Evolutionary conservation across 2,888 invertebrate genomes (phyloP).

Genomic region (Mesochorus sp.): DNA sequence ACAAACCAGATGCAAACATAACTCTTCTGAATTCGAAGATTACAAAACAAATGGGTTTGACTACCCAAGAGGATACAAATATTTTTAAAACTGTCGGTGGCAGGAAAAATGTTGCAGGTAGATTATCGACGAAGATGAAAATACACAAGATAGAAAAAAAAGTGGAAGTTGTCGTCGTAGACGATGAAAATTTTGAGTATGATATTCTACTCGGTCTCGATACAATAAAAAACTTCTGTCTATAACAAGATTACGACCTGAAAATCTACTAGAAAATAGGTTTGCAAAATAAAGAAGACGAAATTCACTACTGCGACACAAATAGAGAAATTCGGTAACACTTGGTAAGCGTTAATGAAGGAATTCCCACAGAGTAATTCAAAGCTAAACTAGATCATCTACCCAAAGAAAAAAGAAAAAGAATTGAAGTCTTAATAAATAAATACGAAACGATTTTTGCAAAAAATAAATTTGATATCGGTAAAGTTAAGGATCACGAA

Average conservation of each 20-base stretch:
- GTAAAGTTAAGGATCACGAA: slow-evolving; percentile 56
- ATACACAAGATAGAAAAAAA: no score
- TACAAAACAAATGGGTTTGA: slow-evolving; percentile 54
- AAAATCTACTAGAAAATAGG: slow-evolving; percentile 38
- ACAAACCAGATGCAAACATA: slow-evolving; percentile 46
- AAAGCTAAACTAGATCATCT: slow-evolving; percentile 53
- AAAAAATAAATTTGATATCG: slow-evolving; percentile 54
- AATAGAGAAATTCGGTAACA: slow-evolving; percentile 15
- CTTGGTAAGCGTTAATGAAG: slow-evolving; percentile 45
- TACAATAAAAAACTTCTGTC: slow-evolving; percentile 67
- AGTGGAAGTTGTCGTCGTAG: slow-evolving; percentile 62
- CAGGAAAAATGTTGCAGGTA: no score
- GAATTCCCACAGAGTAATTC: slow-evolving; percentile 37
- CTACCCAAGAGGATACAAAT: slow-evolving; percentile 42
- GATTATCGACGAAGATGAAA: no score
- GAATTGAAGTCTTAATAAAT: slow-evolving; percentile 48
- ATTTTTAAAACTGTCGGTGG: slow-evolving; percentile 56
- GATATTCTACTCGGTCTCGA: slow-evolving; percentile 69
- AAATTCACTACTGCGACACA: slow-evolving; percentile 35
- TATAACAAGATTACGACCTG: slow-evolving; percentile 67
- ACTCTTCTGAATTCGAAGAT: slow-evolving; percentile 51
- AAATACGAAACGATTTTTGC: slow-evolving; percentile 59
- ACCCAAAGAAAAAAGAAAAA: slow-evolving; percentile 46
- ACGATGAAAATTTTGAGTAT: slow-evolving; percentile 67
- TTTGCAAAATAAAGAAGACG: slow-evolving; percentile 24